Evolutionary conservation across 2,797 vertebrate genomes (phyloP).

Genomic region (Gobio occitaniae): DNA sequence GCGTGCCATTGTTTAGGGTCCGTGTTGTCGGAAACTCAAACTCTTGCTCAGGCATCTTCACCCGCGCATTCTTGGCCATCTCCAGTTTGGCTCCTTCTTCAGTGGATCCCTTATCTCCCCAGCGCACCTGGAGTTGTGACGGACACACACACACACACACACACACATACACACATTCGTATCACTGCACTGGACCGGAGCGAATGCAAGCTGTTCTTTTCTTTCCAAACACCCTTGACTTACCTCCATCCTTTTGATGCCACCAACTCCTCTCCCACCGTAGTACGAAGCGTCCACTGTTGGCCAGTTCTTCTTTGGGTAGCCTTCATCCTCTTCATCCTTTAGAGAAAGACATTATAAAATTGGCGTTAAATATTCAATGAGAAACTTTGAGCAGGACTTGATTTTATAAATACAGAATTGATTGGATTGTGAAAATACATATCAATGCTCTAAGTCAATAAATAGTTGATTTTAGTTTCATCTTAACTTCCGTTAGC

Average conservation of each 20-base stretch:
- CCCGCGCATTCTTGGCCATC: conserved; percentile 95
- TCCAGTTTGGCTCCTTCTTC: conserved; percentile 98
- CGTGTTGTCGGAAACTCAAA: conserved; percentile 81
- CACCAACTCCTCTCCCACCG: conserved; percentile 93
- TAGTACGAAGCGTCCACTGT: conserved; percentile 98
- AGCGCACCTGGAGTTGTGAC: conserved; percentile 84
- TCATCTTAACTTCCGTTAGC: not conserved
- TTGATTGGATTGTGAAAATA: not conserved
- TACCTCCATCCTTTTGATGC: conserved; percentile 99
- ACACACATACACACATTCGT: no score
- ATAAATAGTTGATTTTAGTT: not conserved
- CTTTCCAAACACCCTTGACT: conserved; percentile 6
- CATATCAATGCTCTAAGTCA: not conserved
- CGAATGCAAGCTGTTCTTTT: not conserved
- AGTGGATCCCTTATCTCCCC: conserved; percentile 97
- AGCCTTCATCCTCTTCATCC: conserved; percentile 94
- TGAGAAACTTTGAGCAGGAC: not conserved
- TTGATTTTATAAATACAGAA: not conserved
- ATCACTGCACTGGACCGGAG: not conserved
- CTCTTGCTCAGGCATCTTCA: conserved; percentile 92
- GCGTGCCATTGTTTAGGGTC: conserved; percentile 79
- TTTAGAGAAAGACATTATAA: conserved; percentile 61
- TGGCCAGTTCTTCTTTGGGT: conserved; percentile 95
- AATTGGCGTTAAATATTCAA: not conserved
- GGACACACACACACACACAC: not conserved